Evolutionary conservation across 2,113 vertebrate species (phyloP), one percentile per base, ranked within the genome.

Genomic region (Cynoglossus semilaevis): DNA sequence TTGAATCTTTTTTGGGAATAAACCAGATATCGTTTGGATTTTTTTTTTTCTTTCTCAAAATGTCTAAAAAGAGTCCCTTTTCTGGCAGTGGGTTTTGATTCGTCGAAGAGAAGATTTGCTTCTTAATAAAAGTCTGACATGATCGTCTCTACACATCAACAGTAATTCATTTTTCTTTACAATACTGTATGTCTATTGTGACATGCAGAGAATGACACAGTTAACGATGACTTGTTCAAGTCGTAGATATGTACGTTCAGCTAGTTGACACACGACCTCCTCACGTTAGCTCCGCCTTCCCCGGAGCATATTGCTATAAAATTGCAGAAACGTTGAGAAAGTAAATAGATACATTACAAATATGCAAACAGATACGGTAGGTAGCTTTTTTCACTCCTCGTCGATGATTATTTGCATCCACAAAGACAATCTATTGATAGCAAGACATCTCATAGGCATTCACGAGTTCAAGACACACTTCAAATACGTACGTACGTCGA

Each of bases 241-340:
- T 88, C 86, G 86, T 83, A 85, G 88, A 89, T 89, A 89, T 89
- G 88, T 88, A 85, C 85, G 85, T 85, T 87, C 83, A 83, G 85
- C 88, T 85, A 83, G 83, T 77, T 79, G 82, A 88, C 80, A 83
- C 78, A 85, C 73, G 74, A 81, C 82, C 80, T 79, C 79, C 79
- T 82, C 82, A 88, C 81, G 82, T 85, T 74, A 2, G 74, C 82
- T 74, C 85, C 67, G 15, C 50, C 54, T 44, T 29, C 22, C 37
- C 8, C 58, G 79, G 80, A 85, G 78, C 76, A 81, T 89, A 89
- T 90, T 90, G 87, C 90, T 89, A 85, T 87, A 86, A 88, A 90
- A 87, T 85, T 85, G 84, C 79, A 77, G 76, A 88, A 85, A 88
- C 51, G 69, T 77, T 73, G 75, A 77, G 77, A 85, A 87, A 89